These are phyloP conservation scores for Pammene aurita DNA, from an alignment of 2,888 invertebrate genomes.

Conservation along the genomic window DNA sequence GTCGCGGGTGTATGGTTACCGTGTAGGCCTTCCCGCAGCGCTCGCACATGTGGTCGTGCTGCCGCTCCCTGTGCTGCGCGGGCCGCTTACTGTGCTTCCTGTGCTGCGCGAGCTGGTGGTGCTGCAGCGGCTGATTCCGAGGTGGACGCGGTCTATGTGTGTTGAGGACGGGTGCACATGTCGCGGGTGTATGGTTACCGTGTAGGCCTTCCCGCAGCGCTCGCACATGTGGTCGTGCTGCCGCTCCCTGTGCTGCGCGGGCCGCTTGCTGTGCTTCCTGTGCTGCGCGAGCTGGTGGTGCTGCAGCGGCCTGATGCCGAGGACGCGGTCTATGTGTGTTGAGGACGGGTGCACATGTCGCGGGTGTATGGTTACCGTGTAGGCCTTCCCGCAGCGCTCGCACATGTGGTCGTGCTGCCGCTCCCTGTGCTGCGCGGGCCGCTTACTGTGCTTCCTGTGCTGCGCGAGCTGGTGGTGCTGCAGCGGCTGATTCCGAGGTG, in stretches of 20 bases:
- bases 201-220: too few species aligned
- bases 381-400: slow-evolving; percentile 56
- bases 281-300: too few species aligned
- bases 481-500: too few species aligned
- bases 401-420: slow-evolving; percentile 49
- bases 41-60: slow-evolving; percentile 54
- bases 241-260: too few species aligned
- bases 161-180: slow-evolving; percentile 45
- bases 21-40: slow-evolving; percentile 56
- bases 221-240: too few species aligned
- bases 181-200: too few species aligned
- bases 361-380: slow-evolving; percentile 53
- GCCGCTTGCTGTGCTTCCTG: too few species aligned
- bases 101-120: slow-evolving; percentile 28
- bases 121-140: too few species aligned
- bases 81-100: slow-evolving; percentile 15
- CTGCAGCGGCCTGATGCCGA: too few species aligned
- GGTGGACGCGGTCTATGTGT: slow-evolving; percentile 44
- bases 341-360: slow-evolving; percentile 46
- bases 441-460: slow-evolving; percentile 33
- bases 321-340: too few species aligned
- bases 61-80: not conserved
- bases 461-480: slow-evolving; percentile 15
- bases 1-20: slow-evolving; percentile 51
- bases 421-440: not conserved